Percentiles rank a stretch among this genome's conserved stretches.
Evolutionary conservation across 1,140 invertebrate species (phyloP).

Genomic region (Drosophila pectinifera): DNA sequence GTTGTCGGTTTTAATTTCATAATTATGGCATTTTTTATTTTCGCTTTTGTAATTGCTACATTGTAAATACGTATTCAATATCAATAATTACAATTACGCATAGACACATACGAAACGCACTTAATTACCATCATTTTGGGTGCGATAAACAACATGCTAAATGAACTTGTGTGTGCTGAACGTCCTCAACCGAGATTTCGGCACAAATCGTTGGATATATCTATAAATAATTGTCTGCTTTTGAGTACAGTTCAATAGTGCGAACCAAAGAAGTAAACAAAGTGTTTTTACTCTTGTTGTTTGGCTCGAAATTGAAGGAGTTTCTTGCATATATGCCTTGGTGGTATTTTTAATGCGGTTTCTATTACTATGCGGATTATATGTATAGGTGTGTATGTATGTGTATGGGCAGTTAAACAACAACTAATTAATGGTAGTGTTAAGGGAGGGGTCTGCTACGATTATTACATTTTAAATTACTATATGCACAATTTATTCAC

Average conservation of each 20-base stretch:
- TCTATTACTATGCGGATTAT: conserved; percentile 36
- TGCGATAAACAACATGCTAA: conserved; percentile 75
- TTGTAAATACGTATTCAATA: conserved; percentile 81
- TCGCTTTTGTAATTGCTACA: conserved; percentile 79
- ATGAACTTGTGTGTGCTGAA: conserved; percentile 27
- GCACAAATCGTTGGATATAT: conserved; percentile 30
- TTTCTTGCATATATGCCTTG: conserved; percentile 63
- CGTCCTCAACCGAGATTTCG: conserved; percentile 16
- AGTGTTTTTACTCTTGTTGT: conserved; percentile 4
- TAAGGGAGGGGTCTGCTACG: conserved; percentile 41
- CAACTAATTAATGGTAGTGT: conserved; percentile 59
- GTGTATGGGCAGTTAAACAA: conserved; percentile 51
- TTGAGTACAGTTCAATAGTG: conserved; percentile 70
- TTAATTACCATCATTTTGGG: conserved; percentile 52
- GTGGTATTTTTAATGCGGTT: conserved; percentile 49
- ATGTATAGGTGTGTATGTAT: conserved; percentile 24
- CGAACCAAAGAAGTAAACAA: conserved; percentile 30
- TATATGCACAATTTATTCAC: conserved; percentile 80
- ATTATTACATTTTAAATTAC: conserved; percentile 61
- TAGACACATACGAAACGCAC: conserved; percentile 65
- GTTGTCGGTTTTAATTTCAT: conserved; percentile 64
- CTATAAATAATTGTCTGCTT: conserved; percentile 60
- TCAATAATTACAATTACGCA: conserved; percentile 80
- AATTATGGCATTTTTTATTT: conserved; percentile 81
- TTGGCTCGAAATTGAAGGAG: conserved; percentile 67